Evolutionary conservation across 2,113 vertebrate species (phyloP).

Genomic region (Phaetusa simplex): DNA sequence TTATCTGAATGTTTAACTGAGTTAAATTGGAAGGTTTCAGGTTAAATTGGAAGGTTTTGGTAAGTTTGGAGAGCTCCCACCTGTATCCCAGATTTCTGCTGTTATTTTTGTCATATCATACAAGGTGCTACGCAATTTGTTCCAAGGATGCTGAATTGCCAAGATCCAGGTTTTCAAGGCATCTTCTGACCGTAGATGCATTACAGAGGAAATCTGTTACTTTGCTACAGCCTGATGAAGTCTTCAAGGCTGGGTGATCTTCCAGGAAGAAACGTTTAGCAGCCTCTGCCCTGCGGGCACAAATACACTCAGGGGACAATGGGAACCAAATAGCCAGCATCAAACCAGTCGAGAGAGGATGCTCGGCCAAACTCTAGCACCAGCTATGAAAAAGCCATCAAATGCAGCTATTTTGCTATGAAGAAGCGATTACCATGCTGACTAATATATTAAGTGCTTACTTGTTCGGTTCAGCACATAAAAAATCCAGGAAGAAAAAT

Average conservation of each 20-base stretch:
- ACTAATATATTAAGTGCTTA: neutral
- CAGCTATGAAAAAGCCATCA: neutral
- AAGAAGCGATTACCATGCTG: neutral
- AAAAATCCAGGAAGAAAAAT: neutral
- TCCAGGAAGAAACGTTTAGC: neutral
- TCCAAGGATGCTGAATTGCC: neutral
- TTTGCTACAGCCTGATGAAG: neutral
- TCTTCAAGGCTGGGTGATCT: neutral
- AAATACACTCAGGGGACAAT: rapidly evolving
- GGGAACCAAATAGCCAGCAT: neutral
- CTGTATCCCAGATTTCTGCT: neutral
- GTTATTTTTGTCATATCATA: neutral
- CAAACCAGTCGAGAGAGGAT: neutral
- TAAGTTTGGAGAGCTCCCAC: neutral
- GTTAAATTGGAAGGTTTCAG: neutral
- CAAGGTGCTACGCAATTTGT: neutral
- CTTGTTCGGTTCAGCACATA: neutral
- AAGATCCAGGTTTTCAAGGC: neutral
- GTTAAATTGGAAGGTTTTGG: neutral
- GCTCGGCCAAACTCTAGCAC: neutral
- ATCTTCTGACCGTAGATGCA: neutral
- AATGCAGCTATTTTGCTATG: neutral
- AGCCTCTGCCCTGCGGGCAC: neutral
- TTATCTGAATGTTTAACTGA: neutral
- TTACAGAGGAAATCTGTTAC: neutral